Evolutionary conservation across 2,888 invertebrate genomes (phyloP).

Genomic region (Chrysodeixis includens): DNA sequence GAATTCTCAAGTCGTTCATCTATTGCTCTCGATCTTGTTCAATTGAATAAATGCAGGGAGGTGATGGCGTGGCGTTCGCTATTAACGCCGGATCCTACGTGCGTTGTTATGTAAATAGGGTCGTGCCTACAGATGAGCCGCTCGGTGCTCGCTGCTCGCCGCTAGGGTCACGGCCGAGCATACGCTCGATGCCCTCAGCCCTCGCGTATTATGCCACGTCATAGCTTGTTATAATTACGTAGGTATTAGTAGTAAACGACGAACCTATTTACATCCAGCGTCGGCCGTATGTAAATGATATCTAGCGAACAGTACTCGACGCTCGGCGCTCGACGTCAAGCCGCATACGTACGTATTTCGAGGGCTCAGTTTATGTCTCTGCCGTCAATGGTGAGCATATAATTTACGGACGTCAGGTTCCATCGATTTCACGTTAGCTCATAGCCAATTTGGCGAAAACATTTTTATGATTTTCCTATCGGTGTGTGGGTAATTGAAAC

Average conservation of each 20-base stretch:
- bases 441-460: slow-evolving; percentile 70
- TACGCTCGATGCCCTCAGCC: slow-evolving; percentile 62
- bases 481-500: slow-evolving; percentile 71
- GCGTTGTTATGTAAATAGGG: slow-evolving; percentile 81
- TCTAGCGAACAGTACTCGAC: slow-evolving; percentile 38
- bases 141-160: slow-evolving; percentile 42
- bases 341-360: slow-evolving; percentile 5
- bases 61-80: slow-evolving; percentile 70
- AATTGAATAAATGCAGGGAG: slow-evolving; percentile 83
- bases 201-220: slow-evolving; percentile 56
- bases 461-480: slow-evolving; percentile 77
- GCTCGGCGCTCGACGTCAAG: slow-evolving; percentile 30
- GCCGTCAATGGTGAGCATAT: slow-evolving; percentile 51
- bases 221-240: slow-evolving; percentile 54
- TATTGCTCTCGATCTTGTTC: slow-evolving; percentile 81
- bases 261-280: slow-evolving; percentile 40
- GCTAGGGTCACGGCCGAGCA: slow-evolving; percentile 68
- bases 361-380: slow-evolving; percentile 12
- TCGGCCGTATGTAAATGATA: slow-evolving; percentile 41
- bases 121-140: slow-evolving; percentile 57
- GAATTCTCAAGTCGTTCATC: slow-evolving; percentile 76
- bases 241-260: slow-evolving; percentile 38
- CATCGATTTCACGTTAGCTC: slow-evolving; percentile 61
- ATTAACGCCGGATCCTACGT: slow-evolving; percentile 69
- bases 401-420: slow-evolving; percentile 35